Conservation (phyloP, 2,113 vertebrate genomes). For the Dromas ardeola region DNA sequence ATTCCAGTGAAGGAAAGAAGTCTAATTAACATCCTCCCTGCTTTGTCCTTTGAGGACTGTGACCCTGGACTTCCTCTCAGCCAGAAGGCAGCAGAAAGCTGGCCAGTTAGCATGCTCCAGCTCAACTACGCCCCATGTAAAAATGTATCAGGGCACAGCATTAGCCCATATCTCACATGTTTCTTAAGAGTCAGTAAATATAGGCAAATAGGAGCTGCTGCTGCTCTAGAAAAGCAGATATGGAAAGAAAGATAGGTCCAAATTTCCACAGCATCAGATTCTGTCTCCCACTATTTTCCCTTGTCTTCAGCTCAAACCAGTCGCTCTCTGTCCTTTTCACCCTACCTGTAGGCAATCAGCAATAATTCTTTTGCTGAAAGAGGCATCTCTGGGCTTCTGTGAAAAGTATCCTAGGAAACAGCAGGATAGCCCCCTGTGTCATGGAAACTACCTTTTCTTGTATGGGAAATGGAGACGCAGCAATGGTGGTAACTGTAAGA, state of each 20-base stretch:
- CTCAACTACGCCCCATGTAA: neutral
- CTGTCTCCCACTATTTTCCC: neutral
- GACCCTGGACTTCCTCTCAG: neutral
- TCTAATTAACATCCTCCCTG: neutral
- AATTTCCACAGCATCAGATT: neutral
- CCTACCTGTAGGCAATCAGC: neutral
- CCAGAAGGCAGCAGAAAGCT: neutral
- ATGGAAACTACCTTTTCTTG: neutral
- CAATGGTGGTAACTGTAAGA: neutral
- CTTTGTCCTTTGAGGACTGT: neutral
- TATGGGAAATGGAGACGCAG: neutral
- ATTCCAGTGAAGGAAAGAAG: neutral
- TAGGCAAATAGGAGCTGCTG: neutral
- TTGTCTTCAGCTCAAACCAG: neutral
- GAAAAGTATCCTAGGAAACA: slow-evolving; percentile 6
- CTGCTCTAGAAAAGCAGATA: neutral
- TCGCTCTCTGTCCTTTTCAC: neutral
- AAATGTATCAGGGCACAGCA: neutral
- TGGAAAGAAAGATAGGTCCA: neutral
- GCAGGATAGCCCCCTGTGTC: neutral
- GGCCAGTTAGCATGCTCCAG: neutral
- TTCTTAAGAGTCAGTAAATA: neutral
- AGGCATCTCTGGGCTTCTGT: neutral
- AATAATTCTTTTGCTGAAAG: neutral
- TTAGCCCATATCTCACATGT: neutral